Evolutionary conservation across 2,113 vertebrate species (phyloP).

Genomic region (Melanocharis versteri): DNA sequence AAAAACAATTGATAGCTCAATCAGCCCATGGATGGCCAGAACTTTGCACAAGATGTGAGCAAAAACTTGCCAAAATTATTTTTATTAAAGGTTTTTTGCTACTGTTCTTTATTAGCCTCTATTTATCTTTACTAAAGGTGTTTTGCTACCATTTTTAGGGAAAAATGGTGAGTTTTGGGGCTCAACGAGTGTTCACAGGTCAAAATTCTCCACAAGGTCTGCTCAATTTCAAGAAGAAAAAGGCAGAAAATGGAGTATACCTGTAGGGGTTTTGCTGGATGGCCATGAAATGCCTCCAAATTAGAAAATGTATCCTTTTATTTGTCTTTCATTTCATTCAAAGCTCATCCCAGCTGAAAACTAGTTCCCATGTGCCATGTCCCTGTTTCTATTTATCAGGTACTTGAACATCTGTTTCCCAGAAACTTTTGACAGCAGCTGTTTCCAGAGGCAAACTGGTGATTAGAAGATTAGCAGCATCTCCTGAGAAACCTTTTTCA

Average conservation of each 20-base stretch:
- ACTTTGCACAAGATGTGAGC: background rate
- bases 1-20: background rate
- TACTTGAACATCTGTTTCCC: background rate
- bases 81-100: background rate
- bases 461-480: background rate
- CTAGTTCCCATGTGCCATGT: background rate
- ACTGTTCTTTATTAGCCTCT: background rate
- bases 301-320: background rate
- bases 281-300: background rate
- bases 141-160: background rate
- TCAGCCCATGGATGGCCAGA: background rate
- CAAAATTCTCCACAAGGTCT: background rate
- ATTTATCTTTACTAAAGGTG: background rate
- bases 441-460: background rate
- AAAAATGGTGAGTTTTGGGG: background rate
- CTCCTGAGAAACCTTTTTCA: background rate
- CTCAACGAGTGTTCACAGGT: rapidly evolving
- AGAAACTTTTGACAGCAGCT: background rate
- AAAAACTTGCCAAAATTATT: background rate
- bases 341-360: background rate
- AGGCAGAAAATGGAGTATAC: background rate
- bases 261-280: background rate
- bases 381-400: background rate
- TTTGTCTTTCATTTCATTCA: background rate
- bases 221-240: background rate